Base-by-base conservation (phyloP, 1,140 invertebrate species). In the Oryctes rhinoceros region DNA sequence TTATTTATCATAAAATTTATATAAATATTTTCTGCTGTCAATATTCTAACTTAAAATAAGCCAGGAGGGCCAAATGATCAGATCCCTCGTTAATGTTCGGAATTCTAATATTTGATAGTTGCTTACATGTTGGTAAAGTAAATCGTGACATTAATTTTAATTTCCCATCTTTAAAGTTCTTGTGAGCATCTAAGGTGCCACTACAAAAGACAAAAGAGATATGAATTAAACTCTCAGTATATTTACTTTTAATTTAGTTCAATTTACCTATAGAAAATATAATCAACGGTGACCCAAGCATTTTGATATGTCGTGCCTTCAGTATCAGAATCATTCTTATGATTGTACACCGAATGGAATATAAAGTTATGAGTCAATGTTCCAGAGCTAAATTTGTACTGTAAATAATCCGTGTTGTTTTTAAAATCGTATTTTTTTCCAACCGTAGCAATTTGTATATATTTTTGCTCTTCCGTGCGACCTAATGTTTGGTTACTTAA, bases 231-330 rank as follows among this genome's bases (percentile, higher is more conserved):
- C 0, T 2, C 3, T 77, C 39, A 48, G 0, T 4, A 18, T 1
- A 47, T 18, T 47, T 77, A 65, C 5, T 10, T 3, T 44, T 44
- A 44, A 0, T 65, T 39, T 44, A 44, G 5, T 65, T 39, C 3
- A 65, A 53, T 59, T 39, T 89, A 91, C 89, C 90, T 93, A 82
- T 93, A 94, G 85, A 95, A 94, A 81, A 96, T 94, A 84, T 96
- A 96, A 88, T 96, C 95, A 0, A 96, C 95, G 0, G 92, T 94
- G 9, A 94, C 88, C 95, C 95, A 96, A n/a, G 88, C 81, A 62
- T 93, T 88, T 84, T 96, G 95, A 87, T 90, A 91, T 0, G 95
- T 95, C 1, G 94, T 94, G 0, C 91, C 94, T 83, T 92, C 91
- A 6, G 79, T 81, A 39, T 86, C 81, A 1, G 88, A 87, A 13